Base-by-base conservation (phyloP, 1,140 invertebrate genomes). In the Pseudoatta argentina region DNA sequence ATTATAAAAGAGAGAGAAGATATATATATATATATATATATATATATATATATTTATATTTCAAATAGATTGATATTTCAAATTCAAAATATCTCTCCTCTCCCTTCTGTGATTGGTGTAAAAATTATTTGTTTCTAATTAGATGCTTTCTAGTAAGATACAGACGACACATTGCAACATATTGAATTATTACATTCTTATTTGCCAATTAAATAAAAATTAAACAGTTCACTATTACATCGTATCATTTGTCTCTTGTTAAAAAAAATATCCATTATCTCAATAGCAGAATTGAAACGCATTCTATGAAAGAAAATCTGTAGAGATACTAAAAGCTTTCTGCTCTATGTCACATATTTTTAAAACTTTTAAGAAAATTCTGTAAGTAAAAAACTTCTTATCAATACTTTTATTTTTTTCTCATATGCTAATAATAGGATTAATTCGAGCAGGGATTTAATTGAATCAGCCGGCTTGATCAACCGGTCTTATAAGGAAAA, bases 401-500 rank as follows among this genome's bases (percentile, higher is more conserved):
- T 76, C 21, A 21, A 59, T 44, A 63, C 0, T 3, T 48, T 44
- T 59, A 39, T 34, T 77, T n/a, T 48, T 48, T 48, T 12, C n/a
- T 66, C 30, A 0, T 66, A 21, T 27, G 1, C 16, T 27, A 34
- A 48, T n/a, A 48, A 78, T 4, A 78, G 44, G 21, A 39, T 34
- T 8, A 51, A 21, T 3, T 59, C 3, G 8, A 61, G 1, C 6
- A 5, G 44, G 21, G 59, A 34, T 24, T 78, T 78, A 78, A 78
- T 48, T 30, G 24, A 48, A 21, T 21, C 21, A 21, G 21, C 21
- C 21, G 21, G 21, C 75, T 51, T 78, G 39, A 78, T 78, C 44
- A 78, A 78, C 59, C 59, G 59, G 59, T 78, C 59, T 27, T n/a
- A 78, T 53, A 66, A 66, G 10, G 18, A 77, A 34, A 34, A 77